These are phyloP conservation scores for Etheostoma spectabile DNA, from an alignment of 2,113 vertebrate species.

Conservation along the genomic window DNA sequence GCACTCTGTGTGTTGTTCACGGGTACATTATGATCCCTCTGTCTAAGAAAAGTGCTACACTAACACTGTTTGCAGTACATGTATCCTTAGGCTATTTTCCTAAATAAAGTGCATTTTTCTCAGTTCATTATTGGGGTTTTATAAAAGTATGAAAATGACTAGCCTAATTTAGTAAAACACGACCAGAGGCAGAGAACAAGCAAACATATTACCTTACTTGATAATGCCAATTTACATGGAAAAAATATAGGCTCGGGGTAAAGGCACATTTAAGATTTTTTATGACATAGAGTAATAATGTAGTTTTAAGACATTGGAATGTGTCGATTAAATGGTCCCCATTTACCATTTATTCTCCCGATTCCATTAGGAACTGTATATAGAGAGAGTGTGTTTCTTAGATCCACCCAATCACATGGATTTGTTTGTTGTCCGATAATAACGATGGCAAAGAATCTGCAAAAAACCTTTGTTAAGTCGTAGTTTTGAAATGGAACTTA, in stretches of 20 bases:
- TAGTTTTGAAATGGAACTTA: not conserved
- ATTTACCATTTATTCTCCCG: slow-evolving; percentile 1
- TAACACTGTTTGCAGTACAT: slow-evolving; percentile 43
- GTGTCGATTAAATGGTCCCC: not conserved
- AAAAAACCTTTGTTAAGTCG: not conserved
- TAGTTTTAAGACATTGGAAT: not conserved
- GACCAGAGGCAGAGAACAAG: slow-evolving; percentile 55
- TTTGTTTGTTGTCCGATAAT: slow-evolving; percentile 19
- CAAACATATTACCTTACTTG: slow-evolving; percentile 56
- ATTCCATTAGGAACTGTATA: not conserved
- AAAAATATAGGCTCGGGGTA: slow-evolving; percentile 8
- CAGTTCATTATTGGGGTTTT: slow-evolving; percentile 63
- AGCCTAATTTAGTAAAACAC: slow-evolving; percentile 52
- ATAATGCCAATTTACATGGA: slow-evolving; percentile 61
- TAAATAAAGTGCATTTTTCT: slow-evolving; percentile 61
- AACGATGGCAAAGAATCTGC: slow-evolving; percentile 4
- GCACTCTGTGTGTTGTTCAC: slow-evolving; percentile 1
- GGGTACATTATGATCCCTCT: slow-evolving; percentile 3
- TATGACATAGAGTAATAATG: not conserved
- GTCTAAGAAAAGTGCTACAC: slow-evolving; percentile 21
- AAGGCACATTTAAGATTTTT: slow-evolving; percentile 19
- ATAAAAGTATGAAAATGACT: slow-evolving; percentile 61
- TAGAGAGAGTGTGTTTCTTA: no score
- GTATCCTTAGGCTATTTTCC: slow-evolving; percentile 65
- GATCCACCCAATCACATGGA: not conserved